Evolutionary conservation across 2,113 vertebrate species (phyloP).

Genomic region (Ifrita kowaldi): DNA sequence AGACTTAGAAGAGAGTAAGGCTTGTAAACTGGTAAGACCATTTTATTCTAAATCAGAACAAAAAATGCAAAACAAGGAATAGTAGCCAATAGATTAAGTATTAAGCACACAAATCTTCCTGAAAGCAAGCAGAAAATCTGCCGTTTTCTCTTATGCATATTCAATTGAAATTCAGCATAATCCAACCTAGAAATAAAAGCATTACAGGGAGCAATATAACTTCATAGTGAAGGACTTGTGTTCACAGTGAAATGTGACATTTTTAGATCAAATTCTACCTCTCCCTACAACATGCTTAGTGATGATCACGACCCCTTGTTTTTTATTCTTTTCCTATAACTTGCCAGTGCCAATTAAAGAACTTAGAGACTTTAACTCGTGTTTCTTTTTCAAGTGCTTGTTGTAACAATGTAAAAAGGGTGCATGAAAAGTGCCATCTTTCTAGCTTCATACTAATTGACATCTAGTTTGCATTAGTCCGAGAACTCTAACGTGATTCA

Average conservation of each 20-base stretch:
- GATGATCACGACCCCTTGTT: background rate
- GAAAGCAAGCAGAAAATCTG: background rate
- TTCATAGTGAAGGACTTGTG: background rate
- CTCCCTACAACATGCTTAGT: background rate
- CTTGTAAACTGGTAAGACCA: background rate
- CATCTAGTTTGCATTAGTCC: background rate
- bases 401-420: background rate
- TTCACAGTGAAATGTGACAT: background rate
- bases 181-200: background rate
- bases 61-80: background rate
- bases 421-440: background rate
- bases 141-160: background rate
- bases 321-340: background rate
- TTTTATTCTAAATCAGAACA: background rate
- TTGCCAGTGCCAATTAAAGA: background rate
- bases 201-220: background rate
- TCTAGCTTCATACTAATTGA: background rate
- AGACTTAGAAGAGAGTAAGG: background rate
- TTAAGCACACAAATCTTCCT: background rate
- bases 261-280: background rate
- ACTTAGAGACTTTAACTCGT: background rate
- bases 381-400: background rate
- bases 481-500: background rate
- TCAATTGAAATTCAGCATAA: background rate
- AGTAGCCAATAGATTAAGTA: background rate